Evolutionary conservation across 2,797 vertebrate species (phyloP), one percentile per base, ranked within the genome.

Genomic region (Platalea minor): DNA sequence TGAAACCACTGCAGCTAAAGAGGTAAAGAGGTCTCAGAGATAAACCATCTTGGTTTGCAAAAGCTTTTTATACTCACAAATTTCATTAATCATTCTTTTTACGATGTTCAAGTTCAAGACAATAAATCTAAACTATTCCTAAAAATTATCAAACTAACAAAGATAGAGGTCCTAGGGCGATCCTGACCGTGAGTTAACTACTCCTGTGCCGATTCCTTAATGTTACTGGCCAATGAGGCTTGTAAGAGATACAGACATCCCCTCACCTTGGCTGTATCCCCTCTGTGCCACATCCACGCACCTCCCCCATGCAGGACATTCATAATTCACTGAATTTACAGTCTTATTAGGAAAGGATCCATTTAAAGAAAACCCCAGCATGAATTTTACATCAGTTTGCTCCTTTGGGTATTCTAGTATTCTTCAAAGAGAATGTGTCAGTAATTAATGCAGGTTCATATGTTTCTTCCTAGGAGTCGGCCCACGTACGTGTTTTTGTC

Each of bases 311-410:
- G n/a, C 29, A 77, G 37, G 46, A 31, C 64, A 93, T 89, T 73
- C 50, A 50, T 92, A 85, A 95, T 82, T 89, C 83, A 79, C 61
- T 86, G 73, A 79, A 87, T 91, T 76, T 89, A 70, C 37, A 87
- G 48, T 78, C 51, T 85, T 89, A 85, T 79, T 85, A 95, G 63
- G 43, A 91, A 92, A 89, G n/a, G 24, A 82, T 85, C 5, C 31
- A 59, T 78, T 91, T 95, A 73, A 93, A 91, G 85, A 91, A 92
- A 94, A 96, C 24, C 25, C 50, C 33, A 56, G 48, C 64, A 94
- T 94, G 85, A 96, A 95, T 96, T 95, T 96, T 95, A 73, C 90
- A 96, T 95, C 70, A 73, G 77, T 95, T 94, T 94, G n/a, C 35
- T 91, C 93, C 94, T 92, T 28, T 61, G 95, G 63, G 93, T 60